Evolutionary conservation across 2,888 invertebrate genomes (phyloP).

Genomic region (Gari tellinella): DNA sequence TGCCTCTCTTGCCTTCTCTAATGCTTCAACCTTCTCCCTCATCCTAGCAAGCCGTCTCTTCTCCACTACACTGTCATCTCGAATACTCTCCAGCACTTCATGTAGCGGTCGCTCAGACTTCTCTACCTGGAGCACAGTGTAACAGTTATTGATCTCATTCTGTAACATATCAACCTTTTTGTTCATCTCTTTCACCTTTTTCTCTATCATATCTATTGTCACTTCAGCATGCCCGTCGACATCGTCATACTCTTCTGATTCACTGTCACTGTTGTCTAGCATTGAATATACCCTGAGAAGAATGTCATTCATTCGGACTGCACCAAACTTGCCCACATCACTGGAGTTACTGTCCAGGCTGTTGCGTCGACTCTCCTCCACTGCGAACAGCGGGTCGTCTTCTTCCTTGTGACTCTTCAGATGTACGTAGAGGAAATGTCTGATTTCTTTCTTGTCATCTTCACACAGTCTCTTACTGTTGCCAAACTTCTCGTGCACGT

Average conservation of each 20-base stretch:
- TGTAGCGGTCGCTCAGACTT: slow-evolving; percentile 32
- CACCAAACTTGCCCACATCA: slow-evolving; percentile 25
- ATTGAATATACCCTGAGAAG: slow-evolving; percentile 31
- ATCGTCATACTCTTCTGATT: slow-evolving; percentile 8
- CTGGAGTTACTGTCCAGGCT: slow-evolving; percentile 28
- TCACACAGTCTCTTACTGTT: slow-evolving; percentile 72
- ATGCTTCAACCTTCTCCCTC: slow-evolving; percentile 23
- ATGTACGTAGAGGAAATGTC: slow-evolving; percentile 57
- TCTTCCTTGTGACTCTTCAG: slow-evolving; percentile 22
- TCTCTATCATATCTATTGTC: slow-evolving; percentile 48
- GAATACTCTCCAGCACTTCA: slow-evolving; percentile 29
- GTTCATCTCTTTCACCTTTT: slow-evolving; percentile 30
- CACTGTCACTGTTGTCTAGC: slow-evolving; percentile 4
- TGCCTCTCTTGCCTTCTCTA: not conserved
- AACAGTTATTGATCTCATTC: slow-evolving; percentile 46
- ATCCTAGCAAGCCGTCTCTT: slow-evolving; percentile 19
- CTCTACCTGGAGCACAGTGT: slow-evolving; percentile 36
- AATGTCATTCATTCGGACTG: slow-evolving; percentile 18
- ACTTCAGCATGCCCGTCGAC: slow-evolving; percentile 27
- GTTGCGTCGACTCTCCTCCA: slow-evolving; percentile 4
- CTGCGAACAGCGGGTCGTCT: slow-evolving; percentile 8
- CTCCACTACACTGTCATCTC: slow-evolving; percentile 16
- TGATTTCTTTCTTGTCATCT: slow-evolving; percentile 74
- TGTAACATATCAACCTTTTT: slow-evolving; percentile 34
- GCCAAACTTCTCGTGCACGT: slow-evolving; percentile 76